phyloP scores from a whole-genome alignment of 2,888 invertebrate genomes.

The Ditylenchus weischeri region DNA sequence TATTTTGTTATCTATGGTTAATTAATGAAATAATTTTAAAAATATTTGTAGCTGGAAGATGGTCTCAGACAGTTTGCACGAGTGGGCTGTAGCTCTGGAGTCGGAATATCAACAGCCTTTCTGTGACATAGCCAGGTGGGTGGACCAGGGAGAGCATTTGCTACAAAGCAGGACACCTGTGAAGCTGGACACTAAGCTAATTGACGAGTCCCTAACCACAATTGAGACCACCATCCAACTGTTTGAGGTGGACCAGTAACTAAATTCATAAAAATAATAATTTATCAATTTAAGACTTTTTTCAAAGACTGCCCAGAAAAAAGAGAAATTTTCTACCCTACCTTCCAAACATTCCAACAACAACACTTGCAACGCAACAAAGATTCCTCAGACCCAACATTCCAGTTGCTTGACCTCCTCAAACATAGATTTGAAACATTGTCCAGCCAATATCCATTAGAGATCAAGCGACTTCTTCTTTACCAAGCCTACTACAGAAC shows the following conservation, averaged over 20 bases:
- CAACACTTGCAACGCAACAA: slow-evolving; percentile 16
- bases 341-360: slow-evolving; percentile 14
- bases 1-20: no score
- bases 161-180: slow-evolving; percentile 21
- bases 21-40: no score
- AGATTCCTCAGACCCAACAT: slow-evolving; percentile 33
- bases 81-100: slow-evolving; percentile 30
- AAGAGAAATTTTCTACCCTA: slow-evolving; percentile 2
- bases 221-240: slow-evolving; percentile 20
- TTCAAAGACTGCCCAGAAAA: slow-evolving; percentile 21
- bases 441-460: slow-evolving; percentile 44
- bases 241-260: slow-evolving; percentile 8
- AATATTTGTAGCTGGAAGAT: slow-evolving; percentile 26
- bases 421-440: slow-evolving; percentile 41
- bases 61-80: slow-evolving; percentile 22
- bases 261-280: neutral
- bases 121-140: slow-evolving; percentile 26
- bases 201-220: slow-evolving; percentile 18
- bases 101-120: slow-evolving; percentile 31
- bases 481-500: slow-evolving; percentile 48
- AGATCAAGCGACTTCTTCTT: slow-evolving; percentile 42
- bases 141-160: slow-evolving; percentile 29
- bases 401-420: slow-evolving; percentile 49
- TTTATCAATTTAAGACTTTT: slow-evolving; percentile 4
- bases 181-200: slow-evolving; percentile 20